phyloP scores from a whole-genome alignment of 2,888 invertebrate genomes.

The Callosobruchus maculatus region DNA sequence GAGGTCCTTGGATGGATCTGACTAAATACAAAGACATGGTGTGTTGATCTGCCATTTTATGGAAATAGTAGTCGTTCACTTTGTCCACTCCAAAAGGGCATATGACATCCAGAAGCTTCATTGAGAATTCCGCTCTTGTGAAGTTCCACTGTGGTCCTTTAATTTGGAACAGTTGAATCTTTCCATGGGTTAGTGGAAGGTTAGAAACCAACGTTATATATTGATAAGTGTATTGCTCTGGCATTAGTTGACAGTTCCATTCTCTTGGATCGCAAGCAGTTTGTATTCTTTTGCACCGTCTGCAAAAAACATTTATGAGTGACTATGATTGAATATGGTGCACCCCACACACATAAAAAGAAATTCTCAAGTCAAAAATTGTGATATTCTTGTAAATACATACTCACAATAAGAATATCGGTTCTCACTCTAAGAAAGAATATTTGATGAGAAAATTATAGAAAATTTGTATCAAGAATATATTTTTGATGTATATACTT shows the following conservation, averaged over 20 bases:
- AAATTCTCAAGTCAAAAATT: no score
- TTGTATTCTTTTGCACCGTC: conserved; percentile 74
- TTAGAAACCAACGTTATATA: conserved; percentile 90
- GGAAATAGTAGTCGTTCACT: conserved; percentile 46
- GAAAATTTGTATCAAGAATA: no score
- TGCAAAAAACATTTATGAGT: no score
- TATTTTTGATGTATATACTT: no score
- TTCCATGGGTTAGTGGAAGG: conserved; percentile 60
- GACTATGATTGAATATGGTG: background rate
- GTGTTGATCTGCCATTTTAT: conserved; percentile 50
- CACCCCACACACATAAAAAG: no score
- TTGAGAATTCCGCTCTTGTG: conserved; percentile 70
- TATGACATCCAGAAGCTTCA: conserved; percentile 64
- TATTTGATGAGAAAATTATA: no score
- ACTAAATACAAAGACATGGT: conserved; percentile 76
- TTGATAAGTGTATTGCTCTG: conserved; percentile 87
- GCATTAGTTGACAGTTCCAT: conserved; percentile 70
- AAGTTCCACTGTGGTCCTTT: conserved; percentile 72
- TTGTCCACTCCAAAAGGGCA: conserved; percentile 58
- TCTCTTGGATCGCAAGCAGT: conserved; percentile 71
- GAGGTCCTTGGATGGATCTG: conserved; percentile 76
- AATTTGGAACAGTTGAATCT: conserved; percentile 82
- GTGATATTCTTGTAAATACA: no score
- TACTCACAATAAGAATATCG: no score
- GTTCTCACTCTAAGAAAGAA: no score